phyloP scores from a whole-genome alignment of 1,140 invertebrate species.

The Campoletis sonorensis region DNA sequence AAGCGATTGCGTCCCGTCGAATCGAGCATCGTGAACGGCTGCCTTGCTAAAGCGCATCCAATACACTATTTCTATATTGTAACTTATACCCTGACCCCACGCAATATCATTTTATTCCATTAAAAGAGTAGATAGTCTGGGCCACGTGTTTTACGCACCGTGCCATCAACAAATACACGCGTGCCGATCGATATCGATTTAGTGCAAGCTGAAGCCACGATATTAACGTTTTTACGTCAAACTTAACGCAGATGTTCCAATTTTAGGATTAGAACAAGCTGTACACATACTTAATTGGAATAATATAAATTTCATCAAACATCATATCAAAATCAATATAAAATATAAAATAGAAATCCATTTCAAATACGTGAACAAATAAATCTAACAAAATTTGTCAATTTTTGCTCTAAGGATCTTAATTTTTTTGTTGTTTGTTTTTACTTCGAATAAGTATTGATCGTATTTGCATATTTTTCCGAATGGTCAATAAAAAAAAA shows the following conservation, averaged over 20 bases:
- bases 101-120: constrained; percentile 14
- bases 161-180: constrained; percentile 17
- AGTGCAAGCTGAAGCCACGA: constrained; percentile 2
- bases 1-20: background rate
- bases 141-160: constrained; percentile 50
- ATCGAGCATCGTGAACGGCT: constrained; percentile 1
- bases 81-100: constrained; percentile 24
- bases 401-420: background rate
- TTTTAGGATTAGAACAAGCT: constrained; percentile 9
- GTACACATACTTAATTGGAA: constrained; percentile 12
- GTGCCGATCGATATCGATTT: background rate
- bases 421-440: no score
- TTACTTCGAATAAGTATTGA: no score
- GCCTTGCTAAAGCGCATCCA: background rate
- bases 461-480: constrained; percentile 9
- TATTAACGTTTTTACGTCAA: background rate
- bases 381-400: background rate
- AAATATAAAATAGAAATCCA: no score
- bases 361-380: no score
- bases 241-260: constrained; percentile 20
- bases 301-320: background rate
- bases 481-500: background rate
- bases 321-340: no score
- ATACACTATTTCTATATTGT: constrained; percentile 32
- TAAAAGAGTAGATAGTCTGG: constrained; percentile 20